Base-by-base conservation (phyloP, 2,888 invertebrate species). In the Patella ulyssiponensis region DNA sequence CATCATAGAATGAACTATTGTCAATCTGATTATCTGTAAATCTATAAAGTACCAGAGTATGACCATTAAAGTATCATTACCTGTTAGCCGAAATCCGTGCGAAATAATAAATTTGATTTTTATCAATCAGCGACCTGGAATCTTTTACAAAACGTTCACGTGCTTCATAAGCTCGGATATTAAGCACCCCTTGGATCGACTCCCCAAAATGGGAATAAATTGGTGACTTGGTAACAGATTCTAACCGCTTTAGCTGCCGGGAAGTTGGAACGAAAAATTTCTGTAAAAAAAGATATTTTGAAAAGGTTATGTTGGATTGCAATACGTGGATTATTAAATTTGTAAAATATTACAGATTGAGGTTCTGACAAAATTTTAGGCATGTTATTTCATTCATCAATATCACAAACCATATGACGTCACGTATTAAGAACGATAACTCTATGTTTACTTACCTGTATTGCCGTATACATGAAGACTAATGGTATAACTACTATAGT, bases 51-150 rank as follows among this genome's bases (percentile, higher is more conserved):
- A 33, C 3, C 33, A 5, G 33, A 33, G 33, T 33, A 33, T 33
- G 44, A 5, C 44, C 7, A 44, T 44, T 9, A 12, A 14, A 23
- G 17, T 14, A n/a, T 75, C 4, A 56, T 64, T 69, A 84, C 84
- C 83, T 79, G 77, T 84, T 84, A 3, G 83, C 81, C 5, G 82
- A 77, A 44, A 81, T 85, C 27, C 83, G 83, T 64, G 86, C 84
- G 72, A 89, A 90, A 79, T 88, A 89, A 92, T 97, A 96, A 70
- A 95, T 93, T 92, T 97, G 96, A 78, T 90, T 90, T 77, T 86
- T 84, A 76, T 90, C 88, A 9, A 90, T 86, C n/a, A 81, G 79
- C 12, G 83, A 74, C 44, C 85, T 81, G 3, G 86, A 86, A 27
- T 78, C 80, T 69, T 73, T 33, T 33, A 82, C 79, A 77, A 88